A percentile compares a stretch with the other conserved stretches of the same genome.
phyloP scores from a whole-genome alignment of 1,140 invertebrate genomes.

The Danaus plexippus region DNA sequence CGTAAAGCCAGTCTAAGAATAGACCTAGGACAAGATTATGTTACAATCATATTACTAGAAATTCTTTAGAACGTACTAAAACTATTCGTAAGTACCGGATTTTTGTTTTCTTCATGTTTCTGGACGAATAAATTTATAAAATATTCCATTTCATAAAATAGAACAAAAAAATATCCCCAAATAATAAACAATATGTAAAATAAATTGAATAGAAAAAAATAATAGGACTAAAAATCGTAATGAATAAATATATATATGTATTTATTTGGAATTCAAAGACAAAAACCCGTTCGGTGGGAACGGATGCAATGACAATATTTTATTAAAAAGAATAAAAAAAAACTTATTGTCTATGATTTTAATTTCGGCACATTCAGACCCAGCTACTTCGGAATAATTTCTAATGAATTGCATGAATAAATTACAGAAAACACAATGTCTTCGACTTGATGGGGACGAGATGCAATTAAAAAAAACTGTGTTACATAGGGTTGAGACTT shows the following conservation, averaged over 20 bases:
- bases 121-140: too few species aligned
- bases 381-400: slow-evolving; percentile 45
- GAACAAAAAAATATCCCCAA: too few species aligned
- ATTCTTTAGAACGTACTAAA: too few species aligned
- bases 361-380: slow-evolving; percentile 53
- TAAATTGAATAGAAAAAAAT: background rate
- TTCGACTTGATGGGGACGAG: slow-evolving; percentile 48
- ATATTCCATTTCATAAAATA: too few species aligned
- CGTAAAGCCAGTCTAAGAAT: too few species aligned
- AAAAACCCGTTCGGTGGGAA: slow-evolving; percentile 48
- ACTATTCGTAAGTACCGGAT: too few species aligned
- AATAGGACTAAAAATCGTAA: slow-evolving; percentile 14
- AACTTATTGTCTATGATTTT: slow-evolving; percentile 55
- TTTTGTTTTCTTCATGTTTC: too few species aligned
- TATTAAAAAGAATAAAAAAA: slow-evolving; percentile 32
- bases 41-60: too few species aligned
- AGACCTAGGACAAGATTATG: too few species aligned
- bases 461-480: slow-evolving; percentile 57
- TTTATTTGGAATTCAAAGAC: slow-evolving; percentile 30
- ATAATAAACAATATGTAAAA: too few species aligned
- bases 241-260: too few species aligned
- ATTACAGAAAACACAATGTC: slow-evolving; percentile 58
- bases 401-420: slow-evolving; percentile 60
- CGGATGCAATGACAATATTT: slow-evolving; percentile 43
- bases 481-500: slow-evolving; percentile 41